Conservation (phyloP, 2,797 vertebrate genomes). For the Macrochelys suwanniensis region DNA sequence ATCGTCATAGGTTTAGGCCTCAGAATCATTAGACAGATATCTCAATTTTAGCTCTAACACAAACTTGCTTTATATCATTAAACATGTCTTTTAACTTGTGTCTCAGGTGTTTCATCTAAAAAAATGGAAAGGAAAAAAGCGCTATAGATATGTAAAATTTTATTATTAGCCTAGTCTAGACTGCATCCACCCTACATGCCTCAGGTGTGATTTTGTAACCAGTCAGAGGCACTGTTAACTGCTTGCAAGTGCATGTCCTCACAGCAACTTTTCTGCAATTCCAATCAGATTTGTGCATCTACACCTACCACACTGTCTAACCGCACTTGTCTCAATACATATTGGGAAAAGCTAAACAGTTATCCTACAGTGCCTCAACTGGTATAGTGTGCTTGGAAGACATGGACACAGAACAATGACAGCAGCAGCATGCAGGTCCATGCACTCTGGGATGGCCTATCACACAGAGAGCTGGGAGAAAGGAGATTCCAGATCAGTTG, state of each 20-base stretch:
- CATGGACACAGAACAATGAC: neutral
- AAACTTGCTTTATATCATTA: neutral
- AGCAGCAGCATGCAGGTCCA: neutral
- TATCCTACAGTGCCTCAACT: neutral
- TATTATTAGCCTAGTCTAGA: rapidly evolving
- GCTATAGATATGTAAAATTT: neutral
- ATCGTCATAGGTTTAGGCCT: neutral
- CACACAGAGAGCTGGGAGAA: neutral
- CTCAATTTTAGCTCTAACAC: neutral
- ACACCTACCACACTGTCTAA: rapidly evolving
- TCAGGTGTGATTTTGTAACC: neutral
- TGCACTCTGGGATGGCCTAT: neutral
- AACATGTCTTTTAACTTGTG: neutral
- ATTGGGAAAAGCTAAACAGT: neutral
- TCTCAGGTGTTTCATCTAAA: neutral
- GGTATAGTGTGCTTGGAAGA: neutral
- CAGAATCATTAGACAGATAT: neutral
- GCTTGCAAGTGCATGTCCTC: neutral
- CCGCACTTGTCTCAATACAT: neutral
- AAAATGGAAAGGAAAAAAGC: neutral
- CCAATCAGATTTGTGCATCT: neutral
- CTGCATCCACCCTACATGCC: neutral
- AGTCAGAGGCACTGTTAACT: neutral
- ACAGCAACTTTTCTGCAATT: neutral
- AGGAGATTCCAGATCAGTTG: neutral